Evolutionary conservation across 2,888 invertebrate species (phyloP), one percentile per base, ranked within the genome.

Genomic region (Leptura quadrifasciata): DNA sequence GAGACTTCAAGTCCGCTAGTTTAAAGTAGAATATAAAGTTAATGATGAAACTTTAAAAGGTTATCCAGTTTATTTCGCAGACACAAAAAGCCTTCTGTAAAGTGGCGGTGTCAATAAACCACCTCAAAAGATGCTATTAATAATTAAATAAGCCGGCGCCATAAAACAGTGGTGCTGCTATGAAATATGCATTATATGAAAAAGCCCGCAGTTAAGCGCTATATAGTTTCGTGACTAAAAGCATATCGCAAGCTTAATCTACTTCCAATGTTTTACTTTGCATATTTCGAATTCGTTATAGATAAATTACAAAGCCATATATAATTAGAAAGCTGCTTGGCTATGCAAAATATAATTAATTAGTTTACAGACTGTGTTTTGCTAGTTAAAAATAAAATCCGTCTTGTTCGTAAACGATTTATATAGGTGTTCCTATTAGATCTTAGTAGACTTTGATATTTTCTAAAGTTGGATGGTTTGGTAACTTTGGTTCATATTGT

Each of bases 101-200:
- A 68, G 68, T 39, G 20, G 39, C 27, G 68, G 18, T 55, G 68
- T 54, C 68, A 68, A 68, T 68, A 68, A 68, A 68, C 55, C 68
- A 52, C 27, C 68, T 18, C 10, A 55, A 68, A 68, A 68, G 68
- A 57, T 54, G 31, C 57, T 20, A 20, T 68, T 35, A 68, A 68
- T 68, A 57, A 68, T 55, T 68, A 57, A 68, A 57, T 31, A 15
- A 31, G 57, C 18, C 10, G 35, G 24, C 55, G 68, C 68, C 27
- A 31, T 17, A 54, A 31, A 68, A 55, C 68, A 35, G 55, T 31
- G 55, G 68, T 54, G 68, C 57, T 27, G 18, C n/a, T 57, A 35
- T 68, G 24, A 68, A 68, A 68, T 68, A 68, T 68, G 68, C 39
- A 63, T 63, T 63, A 39, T 39, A 35, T 18, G 63, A 24, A 63